phyloP scores from a whole-genome alignment of 2,888 invertebrate genomes.

The Phoronis australis region DNA sequence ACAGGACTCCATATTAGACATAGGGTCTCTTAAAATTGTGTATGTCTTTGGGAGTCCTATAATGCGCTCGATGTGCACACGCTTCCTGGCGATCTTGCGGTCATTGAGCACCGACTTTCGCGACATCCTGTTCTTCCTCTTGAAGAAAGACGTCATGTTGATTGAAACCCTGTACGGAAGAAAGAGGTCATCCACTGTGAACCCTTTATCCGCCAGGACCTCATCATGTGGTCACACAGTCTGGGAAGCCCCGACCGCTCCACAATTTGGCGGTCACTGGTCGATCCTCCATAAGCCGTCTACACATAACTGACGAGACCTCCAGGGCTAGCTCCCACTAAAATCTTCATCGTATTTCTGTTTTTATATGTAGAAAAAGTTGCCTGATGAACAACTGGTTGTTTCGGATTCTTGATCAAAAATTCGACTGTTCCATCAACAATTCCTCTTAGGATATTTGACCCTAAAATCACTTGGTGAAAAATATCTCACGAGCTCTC shows the following conservation, averaged over 20 bases:
- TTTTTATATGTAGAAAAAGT: too few relatives aligned
- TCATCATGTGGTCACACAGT: slow-evolving; percentile 15
- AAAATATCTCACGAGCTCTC: background rate
- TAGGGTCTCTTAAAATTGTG: slow-evolving; percentile 2
- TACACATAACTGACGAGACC: slow-evolving; percentile 13
- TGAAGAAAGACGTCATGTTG: slow-evolving; percentile 20
- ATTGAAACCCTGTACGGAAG: slow-evolving; percentile 10
- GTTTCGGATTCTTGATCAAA: background rate
- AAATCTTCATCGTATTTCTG: slow-evolving; percentile 14
- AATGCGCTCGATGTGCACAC: slow-evolving; percentile 15
- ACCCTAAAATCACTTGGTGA: background rate
- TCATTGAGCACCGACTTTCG: slow-evolving; percentile 14
- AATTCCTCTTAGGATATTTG: background rate
- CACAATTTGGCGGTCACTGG: slow-evolving; percentile 21
- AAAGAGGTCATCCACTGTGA: slow-evolving; percentile 21
- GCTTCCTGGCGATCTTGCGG: slow-evolving; percentile 17
- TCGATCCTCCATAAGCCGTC: slow-evolving; percentile 15
- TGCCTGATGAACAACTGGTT: slow-evolving; percentile 11
- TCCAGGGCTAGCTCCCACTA: slow-evolving; percentile 17
- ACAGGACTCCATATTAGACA: background rate
- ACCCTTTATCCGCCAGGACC: slow-evolving; percentile 19
- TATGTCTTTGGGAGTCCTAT: slow-evolving; percentile 8
- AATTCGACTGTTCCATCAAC: slow-evolving; percentile 1
- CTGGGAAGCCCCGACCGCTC: slow-evolving; percentile 10
- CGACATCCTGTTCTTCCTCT: slow-evolving; percentile 14